phyloP scores from a whole-genome alignment of 2,113 vertebrate species.

The Pelecanus crispus region DNA sequence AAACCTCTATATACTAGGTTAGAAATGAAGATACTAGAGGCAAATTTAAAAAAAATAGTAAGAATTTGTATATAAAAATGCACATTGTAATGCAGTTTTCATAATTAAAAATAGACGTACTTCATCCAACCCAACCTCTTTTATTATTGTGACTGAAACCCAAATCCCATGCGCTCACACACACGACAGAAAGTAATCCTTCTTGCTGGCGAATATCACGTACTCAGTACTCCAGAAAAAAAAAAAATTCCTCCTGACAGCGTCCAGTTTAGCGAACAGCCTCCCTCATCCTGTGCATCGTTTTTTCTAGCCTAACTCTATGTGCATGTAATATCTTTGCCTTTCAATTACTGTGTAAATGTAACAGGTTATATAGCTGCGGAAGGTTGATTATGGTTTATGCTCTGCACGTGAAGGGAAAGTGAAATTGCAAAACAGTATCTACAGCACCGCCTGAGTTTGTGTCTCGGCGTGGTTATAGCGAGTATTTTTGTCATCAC shows the following conservation, averaged over 20 bases:
- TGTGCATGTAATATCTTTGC: slow-evolving; percentile 26
- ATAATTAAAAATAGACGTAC: slow-evolving; percentile 59
- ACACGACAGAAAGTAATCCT: slow-evolving; percentile 31
- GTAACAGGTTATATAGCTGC: slow-evolving; percentile 26
- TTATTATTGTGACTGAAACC: slow-evolving; percentile 43
- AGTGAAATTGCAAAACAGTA: background rate
- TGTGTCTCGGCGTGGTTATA: background rate
- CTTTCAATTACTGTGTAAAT: slow-evolving; percentile 12
- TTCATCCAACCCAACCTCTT: slow-evolving; percentile 64
- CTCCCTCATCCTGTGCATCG: slow-evolving; percentile 21
- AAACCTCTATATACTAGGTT: slow-evolving; percentile 68
- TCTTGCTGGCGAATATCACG: slow-evolving; percentile 27
- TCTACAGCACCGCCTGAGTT: background rate
- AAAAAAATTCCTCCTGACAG: background rate
- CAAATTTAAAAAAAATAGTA: slow-evolving; percentile 63
- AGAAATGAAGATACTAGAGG: slow-evolving; percentile 66
- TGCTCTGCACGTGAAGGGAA: slow-evolving; percentile 20
- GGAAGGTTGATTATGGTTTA: background rate
- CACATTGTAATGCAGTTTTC: slow-evolving; percentile 67
- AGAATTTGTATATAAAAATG: slow-evolving; percentile 70
- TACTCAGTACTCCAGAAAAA: slow-evolving; percentile 9
- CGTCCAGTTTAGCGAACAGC: background rate
- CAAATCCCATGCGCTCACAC: slow-evolving; percentile 36
- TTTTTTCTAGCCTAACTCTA: slow-evolving; percentile 33
- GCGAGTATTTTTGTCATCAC: background rate